Base-by-base conservation (phyloP, 1,140 invertebrate species). In the Drosophila bocqueti region DNA sequence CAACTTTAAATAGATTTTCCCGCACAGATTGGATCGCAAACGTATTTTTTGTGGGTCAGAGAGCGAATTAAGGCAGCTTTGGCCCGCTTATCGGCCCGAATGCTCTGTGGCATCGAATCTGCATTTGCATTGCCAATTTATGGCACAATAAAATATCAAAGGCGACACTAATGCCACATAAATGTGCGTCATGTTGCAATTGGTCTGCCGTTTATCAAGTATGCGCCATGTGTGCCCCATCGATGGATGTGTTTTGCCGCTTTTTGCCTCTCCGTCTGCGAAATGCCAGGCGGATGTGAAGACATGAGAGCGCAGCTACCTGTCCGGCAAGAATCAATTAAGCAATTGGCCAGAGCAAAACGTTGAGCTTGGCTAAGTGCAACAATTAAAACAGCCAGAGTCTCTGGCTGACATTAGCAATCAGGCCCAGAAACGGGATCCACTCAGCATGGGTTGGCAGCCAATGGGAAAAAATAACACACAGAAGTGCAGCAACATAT, bases 141-240 rank as follows among this genome's bases (percentile, higher is more conserved):
- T 74, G 75, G 75, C 69, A 79, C 69, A 83, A 83, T 83, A 76
- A 79, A 83, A 78, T 66, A 78, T 71, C 49, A 59, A 45, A 78
- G 67, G 50, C 81, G 76, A 83, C 81, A 83, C 61, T 83, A 83
- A 83, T 83, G 81, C 80, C 81, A 59, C 81, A 83, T 79, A 79
- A 83, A 83, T 83, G 81, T 82, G 76, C 76, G 52, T 83, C 76
- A 79, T 83, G 81, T 83, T 80, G 81, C 81, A 83, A 83, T 83
- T 69, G 76, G 43, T 45, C 46, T 54, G 55, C 69, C 36, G 69
- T 66, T 71, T 71, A 83, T 83, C 82, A 83, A 83, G 81, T 76
- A 83, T 79, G 69, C 81, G 65, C 81, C 76, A 76, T 83, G 81
- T 83, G 81, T 80, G 58, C 81, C n/a, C 69, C 68, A 76, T 67